Evolutionary conservation across 2,113 vertebrate genomes (phyloP).

Genomic region (Pholis gunnellus): DNA sequence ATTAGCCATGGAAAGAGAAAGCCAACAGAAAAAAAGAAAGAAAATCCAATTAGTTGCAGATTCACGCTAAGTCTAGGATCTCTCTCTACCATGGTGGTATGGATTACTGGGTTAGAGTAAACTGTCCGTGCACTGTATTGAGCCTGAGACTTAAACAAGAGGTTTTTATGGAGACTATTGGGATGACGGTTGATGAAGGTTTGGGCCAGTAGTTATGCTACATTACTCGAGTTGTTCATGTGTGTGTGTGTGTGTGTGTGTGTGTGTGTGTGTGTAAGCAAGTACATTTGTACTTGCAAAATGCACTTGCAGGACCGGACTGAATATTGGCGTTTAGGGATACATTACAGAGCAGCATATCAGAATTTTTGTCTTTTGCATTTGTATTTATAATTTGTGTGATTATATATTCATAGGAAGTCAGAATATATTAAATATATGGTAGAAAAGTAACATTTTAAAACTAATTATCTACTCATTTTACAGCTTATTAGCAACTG

Average conservation of each 20-base stretch:
- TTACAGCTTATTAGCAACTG: neutral
- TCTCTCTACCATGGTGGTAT: constrained; percentile 54
- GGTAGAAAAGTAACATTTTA: neutral
- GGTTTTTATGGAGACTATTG: constrained; percentile 61
- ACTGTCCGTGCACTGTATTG: constrained; percentile 40
- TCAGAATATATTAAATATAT: neutral
- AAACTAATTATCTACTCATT: neutral
- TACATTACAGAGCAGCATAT: constrained; percentile 8
- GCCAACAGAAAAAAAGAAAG: constrained; percentile 54
- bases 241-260: constrained; percentile 7
- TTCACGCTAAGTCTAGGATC: constrained; percentile 61
- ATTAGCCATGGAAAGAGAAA: constrained; percentile 53
- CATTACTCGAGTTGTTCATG: constrained; percentile 38
- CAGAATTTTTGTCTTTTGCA: neutral
- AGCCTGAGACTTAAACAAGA: constrained; percentile 29
- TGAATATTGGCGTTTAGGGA: neutral
- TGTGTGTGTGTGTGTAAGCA: constrained; percentile 5
- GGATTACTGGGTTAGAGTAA: constrained; percentile 64
- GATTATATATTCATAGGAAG: neutral
- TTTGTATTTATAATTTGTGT: neutral
- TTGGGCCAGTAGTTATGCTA: constrained; percentile 57
- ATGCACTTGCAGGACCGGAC: constrained; percentile 4
- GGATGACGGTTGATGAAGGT: constrained; percentile 48
- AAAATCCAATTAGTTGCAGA: constrained; percentile 72
- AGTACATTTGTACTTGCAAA: constrained; percentile 31